These are phyloP conservation scores for Antennarius striatus DNA, from an alignment of 2,113 vertebrate species.

Conservation along the genomic window DNA sequence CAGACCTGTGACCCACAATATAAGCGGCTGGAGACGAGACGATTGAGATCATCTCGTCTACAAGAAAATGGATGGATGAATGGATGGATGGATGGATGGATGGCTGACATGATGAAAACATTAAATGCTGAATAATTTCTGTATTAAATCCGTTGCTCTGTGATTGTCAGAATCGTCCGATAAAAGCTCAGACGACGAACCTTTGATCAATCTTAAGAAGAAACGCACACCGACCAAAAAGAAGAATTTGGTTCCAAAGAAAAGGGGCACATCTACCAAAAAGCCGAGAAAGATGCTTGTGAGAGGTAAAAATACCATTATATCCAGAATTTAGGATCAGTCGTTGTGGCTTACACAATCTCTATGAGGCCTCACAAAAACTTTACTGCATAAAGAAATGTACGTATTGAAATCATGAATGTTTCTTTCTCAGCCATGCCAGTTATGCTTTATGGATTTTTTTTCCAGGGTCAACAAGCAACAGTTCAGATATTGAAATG, in stretches of 20 bases:
- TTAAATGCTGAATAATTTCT: no score
- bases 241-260: conserved; percentile 13
- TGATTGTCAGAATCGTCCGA: conserved; percentile 34
- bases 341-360: no score
- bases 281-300: conserved; percentile 19
- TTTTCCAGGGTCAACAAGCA: conserved; percentile 27
- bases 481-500: conserved; percentile 45
- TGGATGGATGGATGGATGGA: no score
- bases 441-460: neutral
- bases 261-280: conserved; percentile 7
- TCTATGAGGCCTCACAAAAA: neutral
- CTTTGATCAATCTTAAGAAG: conserved; percentile 35
- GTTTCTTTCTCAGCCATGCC: neutral
- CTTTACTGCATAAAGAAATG: neutral
- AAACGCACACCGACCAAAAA: conserved; percentile 9
- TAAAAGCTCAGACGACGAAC: conserved; percentile 63
- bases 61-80: no score
- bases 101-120: no score
- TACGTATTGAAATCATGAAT: neutral
- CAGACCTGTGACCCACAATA: no score
- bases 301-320: conserved; percentile 23
- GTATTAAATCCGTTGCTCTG: neutral
- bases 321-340: neutral
- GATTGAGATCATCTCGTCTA: no score
- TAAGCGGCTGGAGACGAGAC: no score